These are phyloP conservation scores for Meandrina meandrites DNA, from an alignment of 92 coral and sea anemone genomes.

Conservation along the genomic window DNA sequence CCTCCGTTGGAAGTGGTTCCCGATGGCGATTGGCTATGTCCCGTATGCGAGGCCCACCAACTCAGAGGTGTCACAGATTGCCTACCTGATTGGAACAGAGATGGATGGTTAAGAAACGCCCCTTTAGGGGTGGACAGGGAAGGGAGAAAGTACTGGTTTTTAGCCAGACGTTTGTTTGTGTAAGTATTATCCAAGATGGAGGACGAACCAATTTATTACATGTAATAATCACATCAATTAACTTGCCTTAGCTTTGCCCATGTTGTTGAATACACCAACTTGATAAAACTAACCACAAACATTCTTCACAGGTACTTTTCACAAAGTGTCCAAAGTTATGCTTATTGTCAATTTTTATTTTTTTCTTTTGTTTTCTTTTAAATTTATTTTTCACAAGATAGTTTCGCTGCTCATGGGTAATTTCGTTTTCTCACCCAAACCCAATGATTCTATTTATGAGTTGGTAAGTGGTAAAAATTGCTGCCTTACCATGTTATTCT, in stretches of 20 bases:
- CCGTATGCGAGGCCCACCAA: conserved; percentile 91
- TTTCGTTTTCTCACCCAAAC: not conserved
- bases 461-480: not conserved
- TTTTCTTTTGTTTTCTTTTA: not conserved
- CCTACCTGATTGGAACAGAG: conserved; percentile 76
- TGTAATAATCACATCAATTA: not conserved
- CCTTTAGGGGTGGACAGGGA: conserved; percentile 93
- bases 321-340: not conserved
- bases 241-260: not conserved
- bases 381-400: not conserved
- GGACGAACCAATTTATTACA: not conserved
- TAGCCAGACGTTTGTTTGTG: conserved; percentile 93
- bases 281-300: not conserved
- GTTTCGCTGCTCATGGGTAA: not conserved
- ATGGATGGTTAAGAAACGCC: conserved; percentile 88
- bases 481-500: not conserved
- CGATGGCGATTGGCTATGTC: conserved; percentile 99
- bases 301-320: not conserved
- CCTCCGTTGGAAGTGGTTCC: conserved; percentile 99
- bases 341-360: not conserved
- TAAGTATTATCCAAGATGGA: conserved; percentile 67
- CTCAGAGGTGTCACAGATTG: conserved; percentile 98
- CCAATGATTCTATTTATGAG: not conserved
- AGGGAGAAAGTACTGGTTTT: conserved; percentile 98
- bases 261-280: not conserved